Percentiles rank a stretch among this genome's conserved stretches.
Conservation (phyloP, 1,140 invertebrate genomes). For the Rhyacophila brunnea region DNA sequence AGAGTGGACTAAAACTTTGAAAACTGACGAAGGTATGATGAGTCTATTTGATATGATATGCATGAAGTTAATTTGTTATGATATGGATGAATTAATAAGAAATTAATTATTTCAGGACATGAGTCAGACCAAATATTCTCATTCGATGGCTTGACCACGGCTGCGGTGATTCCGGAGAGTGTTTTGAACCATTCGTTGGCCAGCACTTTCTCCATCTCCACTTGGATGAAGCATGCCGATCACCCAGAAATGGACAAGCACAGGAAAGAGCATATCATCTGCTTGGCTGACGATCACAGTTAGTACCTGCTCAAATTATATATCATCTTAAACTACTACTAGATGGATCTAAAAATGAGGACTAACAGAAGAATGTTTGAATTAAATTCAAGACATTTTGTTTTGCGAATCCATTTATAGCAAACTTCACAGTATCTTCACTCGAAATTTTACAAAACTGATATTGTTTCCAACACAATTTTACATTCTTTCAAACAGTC, state of each 20-base stretch:
- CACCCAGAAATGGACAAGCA: conserved; percentile 76
- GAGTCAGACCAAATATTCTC: conserved; percentile 87
- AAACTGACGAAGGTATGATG: conserved; percentile 78
- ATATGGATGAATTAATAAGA: background rate
- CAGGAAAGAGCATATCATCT: conserved; percentile 91
- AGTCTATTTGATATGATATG: too few relatives aligned
- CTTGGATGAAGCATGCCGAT: conserved; percentile 86
- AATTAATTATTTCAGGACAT: conserved; percentile 39
- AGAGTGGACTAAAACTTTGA: conserved; percentile 84
- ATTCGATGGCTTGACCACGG: conserved; percentile 85
- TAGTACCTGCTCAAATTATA: too few relatives aligned
- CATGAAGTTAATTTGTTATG: conserved; percentile 26
- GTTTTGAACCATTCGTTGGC: conserved; percentile 74
- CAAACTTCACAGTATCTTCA: too few relatives aligned
- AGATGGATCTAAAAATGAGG: too few relatives aligned
- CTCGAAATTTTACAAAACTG: too few relatives aligned
- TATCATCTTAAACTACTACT: too few relatives aligned
- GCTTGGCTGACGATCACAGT: conserved; percentile 96
- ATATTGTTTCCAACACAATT: too few relatives aligned
- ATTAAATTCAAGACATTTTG: too few relatives aligned
- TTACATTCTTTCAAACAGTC: too few relatives aligned
- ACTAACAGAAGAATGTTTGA: too few relatives aligned
- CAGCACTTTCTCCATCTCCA: conserved; percentile 83
- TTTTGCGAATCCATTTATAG: too few relatives aligned
- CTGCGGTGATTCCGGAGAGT: conserved; percentile 78